Conservation (phyloP, 1,140 invertebrate species). For the Aphidius gifuensis region DNA sequence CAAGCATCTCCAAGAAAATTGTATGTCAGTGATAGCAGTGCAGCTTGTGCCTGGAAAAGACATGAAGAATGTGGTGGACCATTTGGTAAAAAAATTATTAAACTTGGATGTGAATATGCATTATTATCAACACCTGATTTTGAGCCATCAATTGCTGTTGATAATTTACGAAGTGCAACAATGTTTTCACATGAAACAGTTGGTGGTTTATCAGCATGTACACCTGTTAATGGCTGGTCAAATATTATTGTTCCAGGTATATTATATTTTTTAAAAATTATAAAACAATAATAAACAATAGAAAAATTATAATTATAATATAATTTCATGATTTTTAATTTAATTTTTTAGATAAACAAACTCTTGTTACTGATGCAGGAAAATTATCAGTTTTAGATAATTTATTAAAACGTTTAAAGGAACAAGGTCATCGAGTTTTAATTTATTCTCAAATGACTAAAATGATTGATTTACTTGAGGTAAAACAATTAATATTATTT, state of each 20-base stretch:
- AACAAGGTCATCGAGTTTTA: constrained; percentile 85
- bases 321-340: constrained; percentile 4
- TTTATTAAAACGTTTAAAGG: constrained; percentile 77
- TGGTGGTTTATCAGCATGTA: constrained; percentile 52
- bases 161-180: constrained; percentile 31
- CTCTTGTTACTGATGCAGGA: constrained; percentile 86
- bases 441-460: constrained; percentile 98
- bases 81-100: constrained; percentile 53
- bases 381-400: constrained; percentile 88
- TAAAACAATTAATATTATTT: constrained; percentile 46
- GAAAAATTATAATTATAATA: background rate
- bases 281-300: too few species aligned
- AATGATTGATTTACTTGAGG: constrained; percentile 94
- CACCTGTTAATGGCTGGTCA: constrained; percentile 65
- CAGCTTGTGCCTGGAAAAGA: constrained; percentile 56
- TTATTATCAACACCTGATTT: constrained; percentile 19
- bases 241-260: constrained; percentile 66
- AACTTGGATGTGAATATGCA: constrained; percentile 55
- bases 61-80: constrained; percentile 54
- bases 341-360: constrained; percentile 74
- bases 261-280: constrained; percentile 3
- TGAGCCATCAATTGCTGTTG: constrained; percentile 18
- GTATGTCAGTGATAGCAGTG: constrained; percentile 65
- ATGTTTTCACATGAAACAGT: constrained; percentile 44
- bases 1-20: constrained; percentile 54